phyloP scores from a whole-genome alignment of 2,797 vertebrate species.

The Macroramphosus scolopax region DNA sequence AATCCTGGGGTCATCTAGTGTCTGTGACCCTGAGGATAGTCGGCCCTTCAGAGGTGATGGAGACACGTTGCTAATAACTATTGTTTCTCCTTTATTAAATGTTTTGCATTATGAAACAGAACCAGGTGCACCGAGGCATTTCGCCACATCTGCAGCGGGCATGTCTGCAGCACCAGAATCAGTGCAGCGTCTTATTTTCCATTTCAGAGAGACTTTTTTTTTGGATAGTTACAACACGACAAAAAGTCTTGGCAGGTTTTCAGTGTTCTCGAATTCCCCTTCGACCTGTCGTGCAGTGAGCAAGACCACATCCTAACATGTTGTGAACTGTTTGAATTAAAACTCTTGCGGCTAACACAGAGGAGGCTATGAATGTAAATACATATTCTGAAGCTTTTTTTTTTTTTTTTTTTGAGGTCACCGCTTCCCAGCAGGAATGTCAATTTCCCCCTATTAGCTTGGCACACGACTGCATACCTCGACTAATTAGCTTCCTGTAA shows the following conservation, averaged over 20 bases:
- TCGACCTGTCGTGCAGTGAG: constrained; percentile 1
- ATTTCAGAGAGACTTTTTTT: constrained; percentile 21
- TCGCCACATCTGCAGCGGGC: background rate
- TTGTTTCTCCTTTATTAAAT: background rate
- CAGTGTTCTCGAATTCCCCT: constrained; percentile 15
- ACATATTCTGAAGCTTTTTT: constrained; percentile 52
- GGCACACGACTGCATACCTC: constrained; percentile 86
- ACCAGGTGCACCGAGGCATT: background rate
- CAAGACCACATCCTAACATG: constrained; percentile 36
- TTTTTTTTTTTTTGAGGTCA: constrained; percentile 81
- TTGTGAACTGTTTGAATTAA: constrained; percentile 37
- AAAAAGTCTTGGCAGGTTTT: constrained; percentile 14
- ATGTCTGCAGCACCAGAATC: too few relatives aligned
- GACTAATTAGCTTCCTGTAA: constrained; percentile 96
- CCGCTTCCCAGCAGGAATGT: constrained; percentile 76
- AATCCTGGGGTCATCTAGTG: constrained; percentile 7
- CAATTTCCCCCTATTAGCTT: constrained; percentile 82
- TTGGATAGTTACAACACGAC: constrained; percentile 7
- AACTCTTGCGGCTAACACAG: constrained; percentile 27
- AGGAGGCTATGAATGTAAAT: constrained; percentile 46
- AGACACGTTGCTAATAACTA: too few relatives aligned
- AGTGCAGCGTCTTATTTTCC: background rate
- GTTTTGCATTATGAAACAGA: background rate
- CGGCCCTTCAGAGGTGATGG: constrained; percentile 28
- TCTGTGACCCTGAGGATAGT: constrained; percentile 18